Percentiles rank a stretch among this genome's conserved stretches.
phyloP scores from a whole-genome alignment of 2,113 vertebrate genomes.

The Larimichthys crocea region DNA sequence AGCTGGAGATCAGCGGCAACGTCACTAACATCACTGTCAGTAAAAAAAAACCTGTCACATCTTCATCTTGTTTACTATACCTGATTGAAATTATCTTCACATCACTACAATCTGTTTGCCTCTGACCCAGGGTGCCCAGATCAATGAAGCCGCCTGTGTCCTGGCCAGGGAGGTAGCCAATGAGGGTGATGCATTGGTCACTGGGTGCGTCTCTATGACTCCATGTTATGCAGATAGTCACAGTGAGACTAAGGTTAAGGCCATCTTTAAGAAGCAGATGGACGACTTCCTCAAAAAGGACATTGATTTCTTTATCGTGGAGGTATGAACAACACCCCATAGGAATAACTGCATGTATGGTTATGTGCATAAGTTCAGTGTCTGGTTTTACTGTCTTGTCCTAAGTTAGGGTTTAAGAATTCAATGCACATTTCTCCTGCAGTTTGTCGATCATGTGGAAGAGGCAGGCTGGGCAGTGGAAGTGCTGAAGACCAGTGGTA shows the following conservation, averaged over 20 bases:
- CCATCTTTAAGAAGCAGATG: slow-evolving; percentile 89
- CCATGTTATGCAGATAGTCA: slow-evolving; percentile 91
- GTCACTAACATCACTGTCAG: slow-evolving; percentile 88
- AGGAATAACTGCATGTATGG: neutral
- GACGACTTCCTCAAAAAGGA: slow-evolving; percentile 91
- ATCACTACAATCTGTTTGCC: neutral
- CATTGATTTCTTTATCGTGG: slow-evolving; percentile 93
- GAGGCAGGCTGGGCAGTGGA: slow-evolving; percentile 95
- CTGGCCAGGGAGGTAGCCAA: slow-evolving; percentile 91
- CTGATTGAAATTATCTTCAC: neutral
- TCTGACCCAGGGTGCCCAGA: slow-evolving; percentile 84
- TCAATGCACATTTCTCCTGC: slow-evolving; percentile 32
- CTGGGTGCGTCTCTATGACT: slow-evolving; percentile 93
- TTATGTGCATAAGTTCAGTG: neutral
- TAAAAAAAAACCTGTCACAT: slow-evolving; percentile 15
- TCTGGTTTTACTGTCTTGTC: neutral
- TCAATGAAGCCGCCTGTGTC: slow-evolving; percentile 94
- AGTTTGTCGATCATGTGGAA: slow-evolving; percentile 94
- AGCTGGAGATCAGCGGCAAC: slow-evolving; percentile 90
- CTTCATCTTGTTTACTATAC: neutral
- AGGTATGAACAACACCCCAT: slow-evolving; percentile 80
- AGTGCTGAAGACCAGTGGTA: slow-evolving; percentile 88
- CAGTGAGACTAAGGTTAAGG: slow-evolving; percentile 89
- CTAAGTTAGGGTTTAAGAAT: neutral
- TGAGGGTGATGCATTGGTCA: slow-evolving; percentile 91